Conservation (phyloP, 2,113 vertebrate genomes). For the Mesitornis unicolor region DNA sequence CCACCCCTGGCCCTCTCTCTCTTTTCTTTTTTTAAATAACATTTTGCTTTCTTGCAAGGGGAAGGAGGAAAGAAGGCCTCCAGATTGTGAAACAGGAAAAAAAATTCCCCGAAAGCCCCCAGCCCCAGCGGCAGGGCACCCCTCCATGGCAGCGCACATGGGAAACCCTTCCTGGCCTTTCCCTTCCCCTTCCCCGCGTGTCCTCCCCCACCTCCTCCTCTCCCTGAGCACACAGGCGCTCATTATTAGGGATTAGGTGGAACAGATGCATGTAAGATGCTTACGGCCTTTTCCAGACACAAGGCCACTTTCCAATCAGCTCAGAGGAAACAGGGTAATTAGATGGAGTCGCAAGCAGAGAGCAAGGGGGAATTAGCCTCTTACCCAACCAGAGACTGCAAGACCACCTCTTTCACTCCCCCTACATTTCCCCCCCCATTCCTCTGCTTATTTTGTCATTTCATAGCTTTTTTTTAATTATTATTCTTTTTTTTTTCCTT, state of each 20-base stretch:
- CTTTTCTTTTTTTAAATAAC: not conserved
- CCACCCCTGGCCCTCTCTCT: not conserved
- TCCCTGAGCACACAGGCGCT: slow-evolving; percentile 38
- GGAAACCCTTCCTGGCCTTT: not conserved
- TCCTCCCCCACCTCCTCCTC: not conserved
- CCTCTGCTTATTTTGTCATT: not conserved
- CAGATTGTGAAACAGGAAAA: not conserved
- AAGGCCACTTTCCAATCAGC: slow-evolving; percentile 68
- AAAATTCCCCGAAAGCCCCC: not conserved
- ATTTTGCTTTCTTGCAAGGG: not conserved
- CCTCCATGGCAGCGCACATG: not conserved
- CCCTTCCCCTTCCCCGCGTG: not conserved
- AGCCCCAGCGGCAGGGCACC: not conserved
- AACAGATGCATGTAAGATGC: slow-evolving; percentile 74
- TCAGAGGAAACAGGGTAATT: slow-evolving; percentile 65
- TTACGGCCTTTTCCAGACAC: slow-evolving; percentile 69
- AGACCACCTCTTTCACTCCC: not conserved
- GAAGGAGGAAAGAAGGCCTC: slow-evolving; percentile 1
- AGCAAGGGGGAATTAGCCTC: slow-evolving; percentile 20
- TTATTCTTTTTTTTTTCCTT: not conserved
- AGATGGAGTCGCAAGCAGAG: slow-evolving; percentile 26
- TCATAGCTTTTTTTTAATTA: not conserved
- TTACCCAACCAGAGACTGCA: not conserved
- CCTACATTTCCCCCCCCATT: not conserved
- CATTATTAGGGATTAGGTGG: slow-evolving; percentile 67